phyloP scores from a whole-genome alignment of 2,113 vertebrate genomes.

The Machaerirhynchus nigripectus region DNA sequence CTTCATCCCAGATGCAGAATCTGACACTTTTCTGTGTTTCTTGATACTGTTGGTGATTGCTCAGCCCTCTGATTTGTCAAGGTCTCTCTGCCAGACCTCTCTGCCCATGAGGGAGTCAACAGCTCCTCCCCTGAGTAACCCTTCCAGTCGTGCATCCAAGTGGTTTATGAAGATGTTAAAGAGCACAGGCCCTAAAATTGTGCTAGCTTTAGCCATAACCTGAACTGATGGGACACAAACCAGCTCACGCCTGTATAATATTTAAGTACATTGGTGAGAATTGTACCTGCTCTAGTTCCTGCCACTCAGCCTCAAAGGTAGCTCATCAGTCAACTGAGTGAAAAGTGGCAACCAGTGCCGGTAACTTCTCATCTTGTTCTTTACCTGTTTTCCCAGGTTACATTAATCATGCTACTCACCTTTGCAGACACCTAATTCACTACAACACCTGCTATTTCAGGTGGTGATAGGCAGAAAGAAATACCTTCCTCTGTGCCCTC shows the following conservation, averaged over 20 bases:
- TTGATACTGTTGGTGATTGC: neutral
- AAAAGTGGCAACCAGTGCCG: neutral
- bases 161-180: neutral
- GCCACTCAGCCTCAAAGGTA: neutral
- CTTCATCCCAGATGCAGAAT: neutral
- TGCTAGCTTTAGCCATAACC: neutral
- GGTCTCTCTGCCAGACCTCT: neutral
- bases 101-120: no score
- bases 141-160: neutral
- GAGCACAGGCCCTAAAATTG: neutral
- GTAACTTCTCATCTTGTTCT: neutral
- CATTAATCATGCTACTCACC: neutral
- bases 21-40: accelerated
- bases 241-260: no score
- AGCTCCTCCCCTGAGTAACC: neutral
- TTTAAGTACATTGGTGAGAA: neutral
- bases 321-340: neutral
- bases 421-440: neutral
- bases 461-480: neutral
- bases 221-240: neutral
- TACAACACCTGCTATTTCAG: neutral
- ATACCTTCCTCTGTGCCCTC: neutral
- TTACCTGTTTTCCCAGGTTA: neutral
- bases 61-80: neutral
- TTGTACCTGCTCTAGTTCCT: neutral